Evolutionary conservation across 1,140 invertebrate genomes (phyloP).

Genomic region (Zaprionus ornatus): DNA sequence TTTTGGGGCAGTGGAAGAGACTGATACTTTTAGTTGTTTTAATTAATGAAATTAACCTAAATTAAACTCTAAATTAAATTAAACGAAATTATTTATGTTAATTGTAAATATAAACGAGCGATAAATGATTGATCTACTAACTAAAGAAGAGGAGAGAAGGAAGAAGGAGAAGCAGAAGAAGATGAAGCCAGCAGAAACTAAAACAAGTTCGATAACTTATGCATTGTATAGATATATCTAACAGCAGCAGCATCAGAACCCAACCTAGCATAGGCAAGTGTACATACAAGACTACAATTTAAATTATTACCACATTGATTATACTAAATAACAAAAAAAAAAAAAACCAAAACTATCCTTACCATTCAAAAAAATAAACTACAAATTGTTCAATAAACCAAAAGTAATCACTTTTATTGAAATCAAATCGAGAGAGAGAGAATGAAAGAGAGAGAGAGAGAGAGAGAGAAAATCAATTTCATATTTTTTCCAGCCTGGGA

Average conservation of each 20-base stretch:
- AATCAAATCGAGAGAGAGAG: constrained; percentile 8
- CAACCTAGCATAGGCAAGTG: constrained; percentile 28
- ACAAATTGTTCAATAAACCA: constrained; percentile 51
- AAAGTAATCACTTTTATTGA: constrained; percentile 34
- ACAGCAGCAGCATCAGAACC: background rate
- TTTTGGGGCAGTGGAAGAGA: constrained; percentile 61
- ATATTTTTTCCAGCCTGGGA: constrained; percentile 36
- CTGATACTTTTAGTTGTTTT: constrained; percentile 76
- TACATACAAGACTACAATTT: constrained; percentile 46
- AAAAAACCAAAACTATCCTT: constrained; percentile 31
- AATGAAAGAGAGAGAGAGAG: constrained; percentile 9
- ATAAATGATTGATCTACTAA: constrained; percentile 9
- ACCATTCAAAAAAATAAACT: constrained; percentile 55
- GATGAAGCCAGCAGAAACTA: constrained; percentile 1
- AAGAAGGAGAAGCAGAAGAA: background rate
- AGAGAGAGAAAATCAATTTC: background rate
- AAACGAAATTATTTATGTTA: constrained; percentile 29
- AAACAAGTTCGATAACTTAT: constrained; percentile 39
- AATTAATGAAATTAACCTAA: constrained; percentile 45
- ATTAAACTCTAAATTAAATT: constrained; percentile 14
- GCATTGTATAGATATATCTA: constrained; percentile 42
- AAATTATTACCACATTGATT: constrained; percentile 63
- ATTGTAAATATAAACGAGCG: constrained; percentile 8
- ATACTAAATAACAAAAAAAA: constrained; percentile 19
- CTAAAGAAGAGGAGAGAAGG: background rate